phyloP scores from a whole-genome alignment of 2,888 invertebrate genomes.

The Leptothorax acervorum region DNA sequence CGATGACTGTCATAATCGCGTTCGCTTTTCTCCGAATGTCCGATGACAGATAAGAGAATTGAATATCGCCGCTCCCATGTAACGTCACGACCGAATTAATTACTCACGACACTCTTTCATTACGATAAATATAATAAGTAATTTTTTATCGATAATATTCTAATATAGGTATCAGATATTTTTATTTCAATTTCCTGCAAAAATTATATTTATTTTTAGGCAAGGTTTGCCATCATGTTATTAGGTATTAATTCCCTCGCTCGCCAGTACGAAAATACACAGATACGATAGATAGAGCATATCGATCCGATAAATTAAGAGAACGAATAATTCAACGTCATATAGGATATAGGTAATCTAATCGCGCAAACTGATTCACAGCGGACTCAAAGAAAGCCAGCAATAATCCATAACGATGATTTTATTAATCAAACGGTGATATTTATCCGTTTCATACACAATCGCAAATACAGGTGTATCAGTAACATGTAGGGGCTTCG shows the following conservation, averaged over 20 bases:
- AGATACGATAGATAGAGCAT: background rate
- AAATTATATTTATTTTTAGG: background rate
- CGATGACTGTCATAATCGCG: slow-evolving; percentile 68
- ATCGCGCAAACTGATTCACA: slow-evolving; percentile 34
- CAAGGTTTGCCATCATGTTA: background rate
- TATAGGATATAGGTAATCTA: slow-evolving; percentile 9
- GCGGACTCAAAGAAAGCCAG: slow-evolving; percentile 40
- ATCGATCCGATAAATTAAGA: slow-evolving; percentile 45
- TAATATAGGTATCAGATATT: background rate
- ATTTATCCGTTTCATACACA: slow-evolving; percentile 41
- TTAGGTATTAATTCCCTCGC: background rate
- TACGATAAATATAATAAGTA: background rate
- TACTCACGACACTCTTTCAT: slow-evolving; percentile 1
- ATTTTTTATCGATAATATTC: background rate
- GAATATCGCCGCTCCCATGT: slow-evolving; percentile 21
- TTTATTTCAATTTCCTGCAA: background rate
- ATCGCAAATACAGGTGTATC: slow-evolving; percentile 28
- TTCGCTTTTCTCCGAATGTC: slow-evolving; percentile 35
- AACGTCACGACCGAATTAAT: slow-evolving; percentile 36
- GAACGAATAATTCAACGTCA: slow-evolving; percentile 32
- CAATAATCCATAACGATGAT: slow-evolving; percentile 47
- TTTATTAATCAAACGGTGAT: slow-evolving; percentile 46
- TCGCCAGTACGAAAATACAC: background rate
- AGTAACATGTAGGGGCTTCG: slow-evolving; percentile 21
- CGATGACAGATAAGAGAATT: slow-evolving; percentile 44